Evolutionary conservation across 1,140 invertebrate genomes (phyloP).

Genomic region (Drosophila oshimai): DNA sequence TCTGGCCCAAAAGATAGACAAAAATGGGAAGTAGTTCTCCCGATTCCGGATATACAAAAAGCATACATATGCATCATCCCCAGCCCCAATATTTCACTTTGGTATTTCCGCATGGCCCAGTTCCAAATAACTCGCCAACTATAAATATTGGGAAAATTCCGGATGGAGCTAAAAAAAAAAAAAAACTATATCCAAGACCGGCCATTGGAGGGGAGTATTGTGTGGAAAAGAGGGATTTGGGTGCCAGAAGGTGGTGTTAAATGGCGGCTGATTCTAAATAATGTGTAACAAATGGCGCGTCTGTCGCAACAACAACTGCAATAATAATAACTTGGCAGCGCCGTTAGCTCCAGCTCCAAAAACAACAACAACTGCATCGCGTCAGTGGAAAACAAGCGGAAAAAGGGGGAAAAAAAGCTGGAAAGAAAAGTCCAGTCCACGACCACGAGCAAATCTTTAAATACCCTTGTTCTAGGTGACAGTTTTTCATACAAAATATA

Average conservation of each 20-base stretch:
- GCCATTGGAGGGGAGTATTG: neutral
- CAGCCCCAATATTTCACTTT: slow-evolving; percentile 32
- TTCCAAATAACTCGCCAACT: slow-evolving; percentile 42
- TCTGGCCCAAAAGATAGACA: neutral
- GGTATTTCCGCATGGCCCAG: slow-evolving; percentile 68
- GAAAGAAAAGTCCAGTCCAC: too few species aligned
- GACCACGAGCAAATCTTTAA: neutral
- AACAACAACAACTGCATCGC: neutral
- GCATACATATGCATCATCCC: too few species aligned
- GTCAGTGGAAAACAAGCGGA: neutral
- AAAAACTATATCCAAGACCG: too few species aligned
- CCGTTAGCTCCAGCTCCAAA: neutral
- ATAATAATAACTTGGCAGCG: slow-evolving; percentile 68
- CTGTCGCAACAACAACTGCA: slow-evolving; percentile 63
- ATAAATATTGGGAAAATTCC: slow-evolving; percentile 63
- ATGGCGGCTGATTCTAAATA: slow-evolving; percentile 52
- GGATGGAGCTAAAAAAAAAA: slow-evolving; percentile 21
- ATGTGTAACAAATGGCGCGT: slow-evolving; percentile 78
- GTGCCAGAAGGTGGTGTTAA: slow-evolving; percentile 4
- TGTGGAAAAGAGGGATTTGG: neutral
- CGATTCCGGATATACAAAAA: slow-evolving; percentile 34
- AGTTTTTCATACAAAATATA: too few species aligned
- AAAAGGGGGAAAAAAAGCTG: neutral
- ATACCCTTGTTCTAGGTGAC: neutral
- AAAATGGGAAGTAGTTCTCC: slow-evolving; percentile 14